Percentiles rank a stretch among this genome's conserved stretches.
phyloP scores from a whole-genome alignment of 2,797 vertebrate genomes.

The Craterocephalus amniculus region DNA sequence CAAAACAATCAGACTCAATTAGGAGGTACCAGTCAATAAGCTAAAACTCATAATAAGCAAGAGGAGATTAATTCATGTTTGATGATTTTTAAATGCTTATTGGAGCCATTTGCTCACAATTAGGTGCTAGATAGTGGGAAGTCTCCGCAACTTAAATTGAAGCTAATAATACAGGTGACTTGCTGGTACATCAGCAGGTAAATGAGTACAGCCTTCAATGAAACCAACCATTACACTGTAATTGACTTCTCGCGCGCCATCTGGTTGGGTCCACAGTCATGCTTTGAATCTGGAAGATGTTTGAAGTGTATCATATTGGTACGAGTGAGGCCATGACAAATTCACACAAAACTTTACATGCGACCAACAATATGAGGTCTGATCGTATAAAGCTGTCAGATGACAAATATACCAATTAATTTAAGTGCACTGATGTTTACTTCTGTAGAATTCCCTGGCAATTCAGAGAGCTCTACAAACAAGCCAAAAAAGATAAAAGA shows the following conservation, averaged over 20 bases:
- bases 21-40: constrained; percentile 66
- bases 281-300: background rate
- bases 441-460: too few species aligned
- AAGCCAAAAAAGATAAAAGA: background rate
- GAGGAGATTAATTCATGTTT: constrained; percentile 56
- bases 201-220: constrained; percentile 26
- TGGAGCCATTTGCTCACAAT: constrained; percentile 49
- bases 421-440: too few species aligned
- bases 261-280: constrained; percentile 21
- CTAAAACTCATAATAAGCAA: constrained; percentile 53
- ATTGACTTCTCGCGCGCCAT: constrained; percentile 31
- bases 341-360: background rate
- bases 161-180: constrained; percentile 56
- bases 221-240: constrained; percentile 50
- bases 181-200: constrained; percentile 66
- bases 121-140: constrained; percentile 8
- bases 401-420: background rate
- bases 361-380: background rate
- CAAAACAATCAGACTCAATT: constrained; percentile 78
- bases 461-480: background rate
- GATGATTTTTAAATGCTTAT: constrained; percentile 62
- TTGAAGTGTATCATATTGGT: background rate
- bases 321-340: background rate
- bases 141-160: constrained; percentile 22
- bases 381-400: background rate